Conservation (phyloP, 2,797 vertebrate genomes). For the Cyprinella venusta region DNA sequence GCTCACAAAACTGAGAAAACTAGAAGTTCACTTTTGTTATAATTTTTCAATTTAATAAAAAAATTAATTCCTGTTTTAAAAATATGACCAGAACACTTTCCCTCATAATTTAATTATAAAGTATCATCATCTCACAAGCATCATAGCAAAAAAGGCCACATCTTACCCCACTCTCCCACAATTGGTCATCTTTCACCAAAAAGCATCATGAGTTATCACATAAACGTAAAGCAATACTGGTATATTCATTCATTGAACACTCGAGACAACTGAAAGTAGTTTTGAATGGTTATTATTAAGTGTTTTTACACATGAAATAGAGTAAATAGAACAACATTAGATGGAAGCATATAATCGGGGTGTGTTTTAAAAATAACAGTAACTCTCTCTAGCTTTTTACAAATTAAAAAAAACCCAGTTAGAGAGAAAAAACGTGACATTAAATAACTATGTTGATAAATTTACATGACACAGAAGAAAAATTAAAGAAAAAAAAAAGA, state of each 20-base stretch:
- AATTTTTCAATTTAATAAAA: background rate
- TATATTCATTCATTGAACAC: conserved; percentile 37
- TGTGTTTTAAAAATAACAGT: conserved; percentile 42
- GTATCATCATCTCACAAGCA: too few species aligned
- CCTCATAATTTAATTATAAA: background rate
- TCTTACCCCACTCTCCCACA: background rate
- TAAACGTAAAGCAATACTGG: background rate
- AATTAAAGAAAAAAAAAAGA: background rate
- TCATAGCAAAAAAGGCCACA: background rate
- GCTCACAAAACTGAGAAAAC: background rate
- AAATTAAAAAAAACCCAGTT: conserved; percentile 48
- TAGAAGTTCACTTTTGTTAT: background rate
- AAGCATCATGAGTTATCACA: background rate
- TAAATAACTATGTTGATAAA: conserved; percentile 37
- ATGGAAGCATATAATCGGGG: conserved; percentile 49
- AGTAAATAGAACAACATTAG: conserved; percentile 46
- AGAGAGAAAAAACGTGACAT: conserved; percentile 43
- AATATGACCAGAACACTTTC: background rate
- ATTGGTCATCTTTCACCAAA: background rate
- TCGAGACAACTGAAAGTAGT: conserved; percentile 4
- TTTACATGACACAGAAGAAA: conserved; percentile 37
- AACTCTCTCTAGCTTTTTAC: conserved; percentile 61
- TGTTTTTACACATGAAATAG: conserved; percentile 48
- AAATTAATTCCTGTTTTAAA: background rate
- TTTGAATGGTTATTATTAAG: conserved; percentile 45